Evolutionary conservation across 2,888 invertebrate genomes (phyloP), one percentile per base, ranked within the genome.

Genomic region (Nomada ferruginata): DNA sequence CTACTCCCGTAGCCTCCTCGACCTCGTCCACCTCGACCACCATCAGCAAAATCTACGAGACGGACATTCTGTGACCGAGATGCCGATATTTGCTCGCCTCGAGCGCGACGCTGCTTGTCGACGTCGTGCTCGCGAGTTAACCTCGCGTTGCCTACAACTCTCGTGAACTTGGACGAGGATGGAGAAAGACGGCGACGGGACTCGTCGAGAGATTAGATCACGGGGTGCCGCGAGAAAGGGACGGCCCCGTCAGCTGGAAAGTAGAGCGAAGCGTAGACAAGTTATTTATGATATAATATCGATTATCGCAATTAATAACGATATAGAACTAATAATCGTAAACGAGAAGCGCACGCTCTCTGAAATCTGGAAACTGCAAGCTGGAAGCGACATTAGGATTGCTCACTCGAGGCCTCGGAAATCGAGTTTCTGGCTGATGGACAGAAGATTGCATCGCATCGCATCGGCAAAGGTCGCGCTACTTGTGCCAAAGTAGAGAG

Each of bases 11-110:
- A 85, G 73, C 90, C 89, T 66, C 91, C 89, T 68, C 91, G 82
- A 75, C 87, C 77, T 79, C 87, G 79, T 74, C 72, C 36, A 76
- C 79, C 66, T 87, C 87, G 65, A 95, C 96, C 86, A 96, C 96
- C 80, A 96, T 96, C 68, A 97, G 95, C 92, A 97, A 97, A 94
- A 96, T 97, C 89, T 98, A 98, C 94, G 98, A 98, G 95, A 98
- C 98, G 89, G 98, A 98, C 94, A 98, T 98, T 95, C 97, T 98
- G 96, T 98, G 97, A 97, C 96, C 94, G 94, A 92, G 87, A 89
- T 88, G 87, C 82, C 85, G 85, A 65, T 85, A 85, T 50, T 68
- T 86, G 74, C 85, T 86, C 68, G 64, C 53, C 3, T 47, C 79
- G 57, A 83, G 65, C 60, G 79, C 86, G 55, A 70, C 72, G 50